Evolutionary conservation across 2,797 vertebrate genomes (phyloP), one percentile per base, ranked within the genome.

Genomic region (Hozukius guyotensis): DNA sequence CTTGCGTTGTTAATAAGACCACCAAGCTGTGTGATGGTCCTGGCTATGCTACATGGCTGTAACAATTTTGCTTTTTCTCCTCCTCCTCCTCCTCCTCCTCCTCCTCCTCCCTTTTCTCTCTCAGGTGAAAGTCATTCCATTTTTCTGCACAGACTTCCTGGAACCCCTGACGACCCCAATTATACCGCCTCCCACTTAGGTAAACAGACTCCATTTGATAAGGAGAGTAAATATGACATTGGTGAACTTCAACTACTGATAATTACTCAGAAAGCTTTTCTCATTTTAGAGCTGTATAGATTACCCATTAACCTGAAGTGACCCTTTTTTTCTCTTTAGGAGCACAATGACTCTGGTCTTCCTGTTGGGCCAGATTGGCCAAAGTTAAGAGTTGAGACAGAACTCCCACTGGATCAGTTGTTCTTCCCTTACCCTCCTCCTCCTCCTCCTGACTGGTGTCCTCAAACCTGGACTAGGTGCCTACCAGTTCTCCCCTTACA

Each of bases 321-420:
- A 66, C 24, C 20, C 14, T 72, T 80, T 49, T 18, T 65, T 53
- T 78, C 62, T 57, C 49, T 87, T 65, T 34, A 92, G 82, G 86
- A 69, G 49, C 3, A 31, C 78, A 77, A 55, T 60, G 81, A 84
- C 63, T 82, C 75, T 27, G 77, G 82, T 92, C 89, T 90, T 91
- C 86, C 87, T 75, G 38, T 82, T 72, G 72, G 67, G 72, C 53
- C 85, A 56, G 75, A 87, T 53, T 71, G 77, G 52, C 72, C 83
- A 83, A 80, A 86, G 80, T 64, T 63, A 49, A 73, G 49, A 80
- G 55, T 27, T 84, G 73, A 84, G 55, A 80, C 52, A 74, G 36
- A 88, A 72, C 61, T 85, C 72, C 67, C 16, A 34, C 70, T 77
- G 80, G 87, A 92, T 86, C 53, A 62, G 36, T 80, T 81, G 61